A percentile compares a stretch with the other conserved stretches of the same genome.
Evolutionary conservation across 2,113 vertebrate genomes (phyloP).

Genomic region (Otis tarda): DNA sequence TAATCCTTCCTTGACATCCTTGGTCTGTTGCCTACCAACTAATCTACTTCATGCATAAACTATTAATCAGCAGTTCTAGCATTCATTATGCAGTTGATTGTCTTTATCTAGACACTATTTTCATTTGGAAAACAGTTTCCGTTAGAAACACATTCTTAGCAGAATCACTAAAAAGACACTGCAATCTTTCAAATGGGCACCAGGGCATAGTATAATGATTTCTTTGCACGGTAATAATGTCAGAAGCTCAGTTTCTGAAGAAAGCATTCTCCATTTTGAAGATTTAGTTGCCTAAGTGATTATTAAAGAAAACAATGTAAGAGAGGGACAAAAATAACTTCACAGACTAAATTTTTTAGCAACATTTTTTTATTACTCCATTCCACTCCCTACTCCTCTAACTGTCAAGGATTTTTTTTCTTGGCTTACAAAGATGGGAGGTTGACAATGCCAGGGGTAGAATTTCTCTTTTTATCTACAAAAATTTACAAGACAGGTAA

Average conservation of each 20-base stretch:
- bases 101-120: background rate
- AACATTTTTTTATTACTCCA: background rate
- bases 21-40: constrained; percentile 27
- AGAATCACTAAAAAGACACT: background rate
- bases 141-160: background rate
- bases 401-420: background rate
- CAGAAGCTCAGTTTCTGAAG: background rate
- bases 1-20: constrained; percentile 25
- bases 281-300: background rate
- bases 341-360: background rate
- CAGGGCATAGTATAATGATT: background rate
- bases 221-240: background rate
- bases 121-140: background rate
- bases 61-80: background rate
- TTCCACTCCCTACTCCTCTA: background rate
- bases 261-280: background rate
- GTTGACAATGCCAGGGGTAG: background rate
- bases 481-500: background rate
- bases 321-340: background rate
- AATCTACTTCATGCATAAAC: constrained; percentile 11
- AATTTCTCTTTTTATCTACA: background rate
- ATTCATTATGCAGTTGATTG: background rate
- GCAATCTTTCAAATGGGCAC: background rate
- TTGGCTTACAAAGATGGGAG: background rate
- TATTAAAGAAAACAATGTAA: background rate